Percentiles rank a stretch among this genome's conserved stretches.
phyloP scores from a whole-genome alignment of 1,140 invertebrate genomes.

The Drosophila orena region DNA sequence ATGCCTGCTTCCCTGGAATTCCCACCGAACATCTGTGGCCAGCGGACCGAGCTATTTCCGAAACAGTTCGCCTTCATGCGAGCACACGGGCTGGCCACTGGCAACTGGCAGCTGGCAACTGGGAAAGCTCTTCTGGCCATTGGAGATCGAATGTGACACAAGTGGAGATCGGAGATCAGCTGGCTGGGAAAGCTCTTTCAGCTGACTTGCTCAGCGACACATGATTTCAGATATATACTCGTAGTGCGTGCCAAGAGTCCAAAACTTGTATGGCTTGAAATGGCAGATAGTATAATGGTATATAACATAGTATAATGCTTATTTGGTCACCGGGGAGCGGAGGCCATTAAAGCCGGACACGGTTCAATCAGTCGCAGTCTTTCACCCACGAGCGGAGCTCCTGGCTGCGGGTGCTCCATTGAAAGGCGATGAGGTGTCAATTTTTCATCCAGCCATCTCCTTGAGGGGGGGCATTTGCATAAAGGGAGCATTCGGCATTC shows the following conservation, averaged over 20 bases:
- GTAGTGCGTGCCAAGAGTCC: too few relatives aligned
- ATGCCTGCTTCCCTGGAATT: slow-evolving; percentile 54
- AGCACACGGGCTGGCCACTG: slow-evolving; percentile 12
- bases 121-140: slow-evolving; percentile 18
- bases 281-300: too few relatives aligned
- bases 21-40: slow-evolving; percentile 16
- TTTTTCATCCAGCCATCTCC: slow-evolving; percentile 42
- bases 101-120: too few relatives aligned
- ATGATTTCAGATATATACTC: too few relatives aligned
- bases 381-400: slow-evolving; percentile 3
- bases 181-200: slow-evolving; percentile 31
- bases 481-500: slow-evolving; percentile 65
- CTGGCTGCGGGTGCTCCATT: slow-evolving; percentile 55
- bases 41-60: slow-evolving; percentile 35
- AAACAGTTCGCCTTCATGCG: slow-evolving; percentile 27
- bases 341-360: slow-evolving; percentile 39
- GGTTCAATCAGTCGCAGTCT: slow-evolving; percentile 41
- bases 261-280: too few relatives aligned
- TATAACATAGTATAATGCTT: too few relatives aligned
- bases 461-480: slow-evolving; percentile 53
- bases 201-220: slow-evolving; percentile 1
- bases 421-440: slow-evolving; percentile 77
- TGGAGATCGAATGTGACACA: slow-evolving; percentile 20
- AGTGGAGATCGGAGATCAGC: slow-evolving; percentile 22
- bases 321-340: slow-evolving; percentile 27